These are phyloP conservation scores for Drosophila lacteicornis DNA, from an alignment of 1,140 invertebrate species.

Conservation along the genomic window DNA sequence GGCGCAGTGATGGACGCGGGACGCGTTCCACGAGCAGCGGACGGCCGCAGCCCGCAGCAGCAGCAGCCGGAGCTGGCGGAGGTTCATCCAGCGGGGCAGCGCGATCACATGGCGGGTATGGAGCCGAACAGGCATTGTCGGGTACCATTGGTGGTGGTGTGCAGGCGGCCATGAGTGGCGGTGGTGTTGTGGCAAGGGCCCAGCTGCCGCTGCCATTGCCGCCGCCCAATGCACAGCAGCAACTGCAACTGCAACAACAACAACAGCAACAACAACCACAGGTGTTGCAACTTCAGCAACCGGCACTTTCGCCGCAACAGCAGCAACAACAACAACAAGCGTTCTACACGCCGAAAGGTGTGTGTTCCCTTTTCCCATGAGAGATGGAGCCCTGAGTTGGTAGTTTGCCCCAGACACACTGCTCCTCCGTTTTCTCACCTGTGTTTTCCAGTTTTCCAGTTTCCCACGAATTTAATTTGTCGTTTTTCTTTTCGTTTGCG, in stretches of 20 bases:
- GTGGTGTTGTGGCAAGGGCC: slow-evolving; percentile 74
- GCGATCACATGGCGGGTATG: slow-evolving; percentile 85
- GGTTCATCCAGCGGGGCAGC: slow-evolving; percentile 31
- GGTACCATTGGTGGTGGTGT: slow-evolving; percentile 83
- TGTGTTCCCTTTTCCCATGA: slow-evolving; percentile 36
- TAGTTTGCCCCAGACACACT: slow-evolving; percentile 30
- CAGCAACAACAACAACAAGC: slow-evolving; percentile 61
- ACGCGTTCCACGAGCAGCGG: slow-evolving; percentile 84
- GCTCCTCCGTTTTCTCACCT: slow-evolving; percentile 50
- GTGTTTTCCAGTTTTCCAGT: slow-evolving; percentile 21
- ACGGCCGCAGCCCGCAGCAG: slow-evolving; percentile 80
- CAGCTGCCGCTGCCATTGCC: slow-evolving; percentile 81
- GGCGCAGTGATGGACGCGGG: slow-evolving; percentile 76
- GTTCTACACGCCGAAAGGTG: slow-evolving; percentile 91
- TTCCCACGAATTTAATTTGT: slow-evolving; percentile 57
- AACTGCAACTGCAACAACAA: slow-evolving; percentile 66
- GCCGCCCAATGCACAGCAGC: slow-evolving; percentile 69
- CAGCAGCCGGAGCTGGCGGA: slow-evolving; percentile 13
- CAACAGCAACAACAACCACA: slow-evolving; percentile 67
- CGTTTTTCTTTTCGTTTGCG: slow-evolving; percentile 55
- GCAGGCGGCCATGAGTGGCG: slow-evolving; percentile 76
- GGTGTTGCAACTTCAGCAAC: slow-evolving; percentile 52
- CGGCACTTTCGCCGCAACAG: slow-evolving; percentile 48
- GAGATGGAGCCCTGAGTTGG: slow-evolving; percentile 40
- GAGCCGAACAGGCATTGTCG: slow-evolving; percentile 70